Percentiles rank a stretch among this genome's conserved stretches.
These are phyloP conservation scores for Gracilinanus agilis DNA, from an alignment of 2,113 vertebrate genomes.

Conservation along the genomic window DNA sequence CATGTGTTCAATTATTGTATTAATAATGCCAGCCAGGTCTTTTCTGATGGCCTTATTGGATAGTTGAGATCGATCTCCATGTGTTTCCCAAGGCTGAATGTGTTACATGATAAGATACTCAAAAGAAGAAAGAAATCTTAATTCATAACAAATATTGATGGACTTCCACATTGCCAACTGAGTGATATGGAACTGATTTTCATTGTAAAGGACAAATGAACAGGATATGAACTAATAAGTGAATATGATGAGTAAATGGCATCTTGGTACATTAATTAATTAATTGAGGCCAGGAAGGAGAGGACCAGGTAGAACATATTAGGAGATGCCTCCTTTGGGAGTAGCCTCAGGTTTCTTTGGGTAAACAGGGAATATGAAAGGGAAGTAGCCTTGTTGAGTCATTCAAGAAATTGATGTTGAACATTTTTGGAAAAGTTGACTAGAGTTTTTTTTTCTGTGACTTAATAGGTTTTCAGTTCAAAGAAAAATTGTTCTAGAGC, in stretches of 20 bases:
- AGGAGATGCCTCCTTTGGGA: background rate
- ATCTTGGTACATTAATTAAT: background rate
- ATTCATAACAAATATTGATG: conserved; percentile 6
- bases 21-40: background rate
- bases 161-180: conserved; percentile 36
- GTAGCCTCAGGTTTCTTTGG: background rate
- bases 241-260: background rate
- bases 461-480: background rate
- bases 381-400: background rate
- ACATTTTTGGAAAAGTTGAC: background rate
- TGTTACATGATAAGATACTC: conserved; percentile 24
- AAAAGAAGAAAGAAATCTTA: conserved; percentile 36
- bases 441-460: background rate
- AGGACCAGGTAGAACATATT: background rate
- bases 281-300: background rate
- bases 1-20: background rate
- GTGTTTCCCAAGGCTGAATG: conserved; percentile 31
- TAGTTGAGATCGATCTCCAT: background rate
- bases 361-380: background rate
- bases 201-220: conserved; percentile 35
- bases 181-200: conserved; percentile 43
- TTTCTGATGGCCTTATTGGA: background rate
- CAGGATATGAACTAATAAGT: conserved; percentile 10
- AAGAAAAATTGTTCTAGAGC: background rate
- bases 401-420: background rate